These are phyloP conservation scores for Allygus modestus DNA, from an alignment of 2,888 invertebrate species.

Conservation along the genomic window DNA sequence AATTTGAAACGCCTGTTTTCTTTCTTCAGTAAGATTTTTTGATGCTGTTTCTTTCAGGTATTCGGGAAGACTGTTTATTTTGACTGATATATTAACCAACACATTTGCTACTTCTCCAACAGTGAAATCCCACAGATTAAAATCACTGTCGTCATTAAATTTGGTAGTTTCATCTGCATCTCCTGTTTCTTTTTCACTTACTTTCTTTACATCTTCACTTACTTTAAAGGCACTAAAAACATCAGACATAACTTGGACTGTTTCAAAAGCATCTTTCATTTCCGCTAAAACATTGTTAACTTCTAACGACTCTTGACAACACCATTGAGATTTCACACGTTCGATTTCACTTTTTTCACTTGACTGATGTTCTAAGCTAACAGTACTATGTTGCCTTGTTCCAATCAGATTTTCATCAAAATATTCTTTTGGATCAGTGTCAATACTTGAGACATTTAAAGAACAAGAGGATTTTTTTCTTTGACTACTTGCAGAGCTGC, in stretches of 20 bases:
- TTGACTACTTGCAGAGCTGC: neutral
- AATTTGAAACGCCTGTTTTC: neutral
- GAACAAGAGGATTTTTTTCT: neutral
- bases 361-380: neutral
- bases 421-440: neutral
- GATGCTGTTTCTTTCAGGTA: neutral
- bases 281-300: neutral
- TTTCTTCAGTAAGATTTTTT: neutral
- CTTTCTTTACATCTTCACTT: neutral
- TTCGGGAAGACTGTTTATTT: neutral
- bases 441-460: neutral
- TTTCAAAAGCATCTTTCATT: conserved; percentile 35
- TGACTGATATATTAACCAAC: neutral
- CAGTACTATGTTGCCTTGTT: neutral
- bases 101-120: conserved; percentile 6
- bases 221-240: neutral
- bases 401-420: neutral
- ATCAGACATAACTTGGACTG: neutral
- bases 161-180: neutral
- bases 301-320: neutral
- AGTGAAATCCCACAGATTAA: conserved; percentile 6
- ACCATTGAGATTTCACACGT: neutral
- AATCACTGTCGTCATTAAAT: neutral
- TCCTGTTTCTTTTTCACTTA: neutral
- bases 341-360: neutral